phyloP scores from a whole-genome alignment of 2,113 vertebrate genomes.

The Mugil cephalus region DNA sequence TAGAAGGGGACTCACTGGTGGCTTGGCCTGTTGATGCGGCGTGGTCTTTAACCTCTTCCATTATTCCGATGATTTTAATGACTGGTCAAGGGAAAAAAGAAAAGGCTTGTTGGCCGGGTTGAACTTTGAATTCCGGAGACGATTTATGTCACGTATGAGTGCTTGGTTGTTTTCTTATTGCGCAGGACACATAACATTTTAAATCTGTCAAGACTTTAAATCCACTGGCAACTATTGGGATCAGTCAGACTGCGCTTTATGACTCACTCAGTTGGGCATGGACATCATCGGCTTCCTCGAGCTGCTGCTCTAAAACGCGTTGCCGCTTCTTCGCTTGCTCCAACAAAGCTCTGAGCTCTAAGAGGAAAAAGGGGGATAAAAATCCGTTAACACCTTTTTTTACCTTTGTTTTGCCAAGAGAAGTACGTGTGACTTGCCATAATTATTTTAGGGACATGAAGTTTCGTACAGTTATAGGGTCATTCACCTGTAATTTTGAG shows the following conservation, averaged over 20 bases:
- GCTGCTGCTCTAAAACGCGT: not conserved
- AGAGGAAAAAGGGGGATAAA: not conserved
- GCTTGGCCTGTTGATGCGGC: constrained; percentile 2
- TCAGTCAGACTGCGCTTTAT: not conserved
- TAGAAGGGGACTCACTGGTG: constrained; percentile 33
- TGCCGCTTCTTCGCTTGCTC: constrained; percentile 7
- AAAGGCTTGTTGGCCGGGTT: not conserved
- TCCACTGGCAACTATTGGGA: not conserved
- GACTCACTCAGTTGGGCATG: constrained; percentile 57
- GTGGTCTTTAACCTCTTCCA: constrained; percentile 46
- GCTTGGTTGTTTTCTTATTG: no score
- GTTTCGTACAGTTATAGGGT: not conserved
- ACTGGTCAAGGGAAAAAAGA: constrained; percentile 32
- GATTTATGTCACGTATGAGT: not conserved
- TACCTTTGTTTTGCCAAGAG: not conserved
- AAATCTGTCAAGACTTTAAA: no score
- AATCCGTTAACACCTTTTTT: not conserved
- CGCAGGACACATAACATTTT: no score
- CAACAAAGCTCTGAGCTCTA: constrained; percentile 33
- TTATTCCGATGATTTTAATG: constrained; percentile 33
- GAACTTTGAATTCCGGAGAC: not conserved
- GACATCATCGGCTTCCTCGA: constrained; percentile 24
- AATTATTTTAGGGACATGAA: not conserved
- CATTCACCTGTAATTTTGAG: constrained; percentile 20
- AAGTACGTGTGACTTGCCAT: not conserved